A percentile compares a stretch with the other conserved stretches of the same genome.
Conservation (phyloP, 1,140 invertebrate species). For the Sitophilus oryzae region DNA sequence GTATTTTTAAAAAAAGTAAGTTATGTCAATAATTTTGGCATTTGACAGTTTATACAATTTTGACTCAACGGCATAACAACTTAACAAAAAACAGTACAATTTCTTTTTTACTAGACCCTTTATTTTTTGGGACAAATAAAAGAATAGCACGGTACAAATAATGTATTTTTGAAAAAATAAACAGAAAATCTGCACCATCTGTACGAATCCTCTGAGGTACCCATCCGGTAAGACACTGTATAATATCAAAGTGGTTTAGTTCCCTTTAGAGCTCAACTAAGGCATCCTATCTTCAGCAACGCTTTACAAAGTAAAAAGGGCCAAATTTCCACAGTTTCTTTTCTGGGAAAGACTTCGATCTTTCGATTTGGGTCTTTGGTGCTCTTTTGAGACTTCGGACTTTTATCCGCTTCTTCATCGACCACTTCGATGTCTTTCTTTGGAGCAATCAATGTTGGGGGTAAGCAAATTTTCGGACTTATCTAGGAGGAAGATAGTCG, state of each 20-base stretch:
- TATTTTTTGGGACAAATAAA: no score
- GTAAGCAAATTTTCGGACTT: conserved; percentile 20
- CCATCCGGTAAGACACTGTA: conserved; percentile 40
- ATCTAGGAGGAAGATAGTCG: conserved; percentile 36
- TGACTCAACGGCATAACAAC: no score
- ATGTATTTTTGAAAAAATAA: neutral
- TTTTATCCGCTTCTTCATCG: conserved; percentile 13
- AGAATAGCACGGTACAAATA: no score
- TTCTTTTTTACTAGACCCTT: no score
- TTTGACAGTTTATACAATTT: no score
- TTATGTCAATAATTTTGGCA: no score
- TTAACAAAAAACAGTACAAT: no score
- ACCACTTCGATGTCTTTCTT: neutral
- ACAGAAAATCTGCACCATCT: conserved; percentile 18
- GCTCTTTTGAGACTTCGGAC: conserved; percentile 12
- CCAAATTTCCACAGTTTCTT: conserved; percentile 30
- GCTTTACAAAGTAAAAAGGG: conserved; percentile 38
- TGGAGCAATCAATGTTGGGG: conserved; percentile 23
- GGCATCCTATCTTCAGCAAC: conserved; percentile 36
- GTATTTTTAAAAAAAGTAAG: no score
- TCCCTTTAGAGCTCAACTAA: conserved; percentile 31
- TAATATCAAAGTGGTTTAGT: conserved; percentile 34
- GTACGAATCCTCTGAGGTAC: conserved; percentile 30
- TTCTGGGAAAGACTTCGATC: conserved; percentile 14
- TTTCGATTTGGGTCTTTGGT: conserved; percentile 9